Evolutionary conservation across 1,140 invertebrate species (phyloP).

Genomic region (Apis laboriosa): DNA sequence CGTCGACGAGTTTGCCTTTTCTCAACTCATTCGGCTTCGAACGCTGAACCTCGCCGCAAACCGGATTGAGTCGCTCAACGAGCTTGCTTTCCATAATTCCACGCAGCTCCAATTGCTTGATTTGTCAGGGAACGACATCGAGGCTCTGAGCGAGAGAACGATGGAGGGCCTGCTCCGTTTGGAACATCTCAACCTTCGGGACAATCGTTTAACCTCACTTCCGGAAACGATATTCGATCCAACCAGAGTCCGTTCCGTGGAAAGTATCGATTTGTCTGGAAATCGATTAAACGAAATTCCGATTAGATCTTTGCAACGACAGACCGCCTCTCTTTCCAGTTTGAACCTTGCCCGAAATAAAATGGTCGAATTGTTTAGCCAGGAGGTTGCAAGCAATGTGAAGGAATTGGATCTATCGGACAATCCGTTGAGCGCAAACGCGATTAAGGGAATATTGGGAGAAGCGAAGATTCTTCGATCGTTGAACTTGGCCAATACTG

Average conservation of each 20-base stretch:
- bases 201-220: conserved; percentile 88
- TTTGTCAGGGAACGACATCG: conserved; percentile 88
- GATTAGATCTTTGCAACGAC: conserved; percentile 88
- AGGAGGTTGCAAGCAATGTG: conserved; percentile 93
- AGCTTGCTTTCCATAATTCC: conserved; percentile 94
- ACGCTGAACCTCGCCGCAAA: conserved; percentile 87
- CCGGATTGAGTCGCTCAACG: conserved; percentile 88
- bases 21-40: conserved; percentile 87
- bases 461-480: conserved; percentile 93
- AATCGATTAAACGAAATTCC: conserved; percentile 91
- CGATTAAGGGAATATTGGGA: conserved; percentile 88
- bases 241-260: conserved; percentile 88
- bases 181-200: conserved; percentile 87
- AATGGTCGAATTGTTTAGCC: conserved; percentile 88
- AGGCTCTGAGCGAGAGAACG: conserved; percentile 88
- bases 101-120: conserved; percentile 90
- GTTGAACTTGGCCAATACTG: conserved; percentile 90
- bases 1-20: conserved; percentile 92
- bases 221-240: conserved; percentile 93
- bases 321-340: conserved; percentile 89
- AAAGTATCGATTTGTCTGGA: conserved; percentile 89
- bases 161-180: conserved; percentile 91
- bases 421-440: conserved; percentile 89
- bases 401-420: conserved; percentile 93
- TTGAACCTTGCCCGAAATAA: conserved; percentile 91